Evolutionary conservation across 2,113 vertebrate species (phyloP).

Genomic region (Ceuthmochares aereus): DNA sequence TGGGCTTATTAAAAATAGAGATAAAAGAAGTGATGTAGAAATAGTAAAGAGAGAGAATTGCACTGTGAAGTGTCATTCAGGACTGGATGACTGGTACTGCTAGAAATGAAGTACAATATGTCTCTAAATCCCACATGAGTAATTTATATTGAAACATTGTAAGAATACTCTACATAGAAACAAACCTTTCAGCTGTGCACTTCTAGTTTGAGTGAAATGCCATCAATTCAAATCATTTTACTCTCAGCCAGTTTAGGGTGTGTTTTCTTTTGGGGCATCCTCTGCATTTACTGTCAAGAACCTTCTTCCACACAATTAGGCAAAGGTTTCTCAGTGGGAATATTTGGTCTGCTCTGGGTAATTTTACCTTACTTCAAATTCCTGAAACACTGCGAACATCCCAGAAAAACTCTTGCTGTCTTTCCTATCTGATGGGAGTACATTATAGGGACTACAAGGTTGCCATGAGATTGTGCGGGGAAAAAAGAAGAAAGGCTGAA

Average conservation of each 20-base stretch:
- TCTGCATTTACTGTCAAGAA: neutral
- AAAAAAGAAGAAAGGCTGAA: no score
- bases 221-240: neutral
- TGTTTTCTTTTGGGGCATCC: neutral
- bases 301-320: neutral
- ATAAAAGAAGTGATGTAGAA: neutral
- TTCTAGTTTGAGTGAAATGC: neutral
- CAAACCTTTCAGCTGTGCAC: neutral
- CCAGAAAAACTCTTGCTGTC: neutral
- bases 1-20: slow-evolving; percentile 8
- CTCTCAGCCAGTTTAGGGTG: neutral
- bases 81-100: neutral
- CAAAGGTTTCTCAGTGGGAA: neutral
- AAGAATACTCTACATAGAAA: neutral
- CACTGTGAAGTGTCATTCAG: neutral
- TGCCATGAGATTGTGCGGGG: no score
- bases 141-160: neutral
- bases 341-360: neutral
- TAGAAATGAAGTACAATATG: neutral
- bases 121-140: neutral
- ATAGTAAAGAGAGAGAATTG: neutral
- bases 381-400: neutral
- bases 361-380: neutral
- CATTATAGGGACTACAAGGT: no score
- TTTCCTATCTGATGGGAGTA: neutral